Base-by-base conservation (phyloP, 30 jellyfish, hydroid and myxozoan species). In the Pelagia noctiluca region DNA sequence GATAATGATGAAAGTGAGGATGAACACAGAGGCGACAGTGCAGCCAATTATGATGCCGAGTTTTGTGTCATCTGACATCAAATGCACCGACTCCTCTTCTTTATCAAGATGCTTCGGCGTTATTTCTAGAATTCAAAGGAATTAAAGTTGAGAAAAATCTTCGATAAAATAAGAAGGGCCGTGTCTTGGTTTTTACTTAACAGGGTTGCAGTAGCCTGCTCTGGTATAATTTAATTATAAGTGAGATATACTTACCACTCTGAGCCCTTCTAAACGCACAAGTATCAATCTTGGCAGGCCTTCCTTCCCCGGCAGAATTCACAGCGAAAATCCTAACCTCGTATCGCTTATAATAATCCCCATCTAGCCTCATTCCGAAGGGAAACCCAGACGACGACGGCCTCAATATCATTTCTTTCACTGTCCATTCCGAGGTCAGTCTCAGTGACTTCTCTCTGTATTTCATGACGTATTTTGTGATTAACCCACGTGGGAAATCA, bases 21-120 rank as follows among this genome's bases (percentile, higher is more conserved):
- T 67, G 53, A 87, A 87, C 57, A 78, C 32, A 18, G 84, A 0
- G 0, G 96, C 96, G 0, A 87, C 69, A 1, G 91, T 32, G 53
- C 96, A 87, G 60, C 96, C 96, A 10, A 87, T 76, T 28, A 87
- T 78, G 37, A 87, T 78, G 1, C 96, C 96, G 28, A 87, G 67
- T 47, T 54, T 50, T 0, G 96, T 87, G 62, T 87, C 96, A 25
- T 65, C 48, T 1, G 80, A 36, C 85, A 82, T 82, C 5, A 82
- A 1, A 2, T 61, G 60, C n/a, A n/a, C n/a, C n/a, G n/a, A n/a
- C n/a, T n/a, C n/a, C n/a, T n/a, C n/a, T n/a, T n/a, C n/a, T n/a
- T n/a, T n/a, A n/a, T n/a, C n/a, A n/a, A n/a, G n/a, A n/a, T n/a
- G n/a, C n/a, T n/a, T n/a, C n/a, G n/a, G n/a, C n/a, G n/a, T n/a